Conservation (phyloP, 2,888 invertebrate species). For the Sympetrum striolatum region DNA sequence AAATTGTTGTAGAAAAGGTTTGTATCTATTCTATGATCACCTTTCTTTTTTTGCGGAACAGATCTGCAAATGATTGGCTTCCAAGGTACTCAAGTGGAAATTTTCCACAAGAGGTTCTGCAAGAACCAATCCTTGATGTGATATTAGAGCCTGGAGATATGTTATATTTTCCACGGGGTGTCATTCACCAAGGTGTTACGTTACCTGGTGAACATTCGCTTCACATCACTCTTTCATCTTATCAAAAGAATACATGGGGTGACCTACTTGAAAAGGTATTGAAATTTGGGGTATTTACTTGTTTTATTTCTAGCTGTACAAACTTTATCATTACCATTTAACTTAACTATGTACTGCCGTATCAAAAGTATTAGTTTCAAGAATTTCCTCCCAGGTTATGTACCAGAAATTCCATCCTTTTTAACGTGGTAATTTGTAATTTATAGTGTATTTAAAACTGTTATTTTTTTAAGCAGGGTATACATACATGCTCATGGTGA, state of each 20-base stretch:
- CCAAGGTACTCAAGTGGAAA: conserved; percentile 85
- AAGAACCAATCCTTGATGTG: conserved; percentile 79
- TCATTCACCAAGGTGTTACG: conserved; percentile 85
- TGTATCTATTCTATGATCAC: no score
- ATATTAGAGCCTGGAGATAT: conserved; percentile 86
- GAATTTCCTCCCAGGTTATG: background rate
- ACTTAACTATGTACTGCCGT: background rate
- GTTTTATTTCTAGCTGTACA: background rate
- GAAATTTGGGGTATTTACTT: conserved; percentile 48
- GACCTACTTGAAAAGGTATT: conserved; percentile 81
- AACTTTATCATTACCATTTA: background rate
- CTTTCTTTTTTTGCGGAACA: conserved; percentile 46
- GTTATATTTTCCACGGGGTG: conserved; percentile 91
- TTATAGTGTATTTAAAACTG: no score
- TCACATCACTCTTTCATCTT: conserved; percentile 92
- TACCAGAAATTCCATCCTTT: background rate
- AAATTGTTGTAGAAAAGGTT: no score
- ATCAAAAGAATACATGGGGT: conserved; percentile 88
- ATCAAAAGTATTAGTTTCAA: background rate
- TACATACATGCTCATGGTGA: no score
- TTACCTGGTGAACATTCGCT: conserved; percentile 83
- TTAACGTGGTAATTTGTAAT: no score
- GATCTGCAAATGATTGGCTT: conserved; percentile 69
- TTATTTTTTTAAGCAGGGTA: no score
- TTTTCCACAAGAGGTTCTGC: conserved; percentile 76